Conservation (phyloP, 1,140 invertebrate genomes). For the Neoseiulus cucumeris region DNA sequence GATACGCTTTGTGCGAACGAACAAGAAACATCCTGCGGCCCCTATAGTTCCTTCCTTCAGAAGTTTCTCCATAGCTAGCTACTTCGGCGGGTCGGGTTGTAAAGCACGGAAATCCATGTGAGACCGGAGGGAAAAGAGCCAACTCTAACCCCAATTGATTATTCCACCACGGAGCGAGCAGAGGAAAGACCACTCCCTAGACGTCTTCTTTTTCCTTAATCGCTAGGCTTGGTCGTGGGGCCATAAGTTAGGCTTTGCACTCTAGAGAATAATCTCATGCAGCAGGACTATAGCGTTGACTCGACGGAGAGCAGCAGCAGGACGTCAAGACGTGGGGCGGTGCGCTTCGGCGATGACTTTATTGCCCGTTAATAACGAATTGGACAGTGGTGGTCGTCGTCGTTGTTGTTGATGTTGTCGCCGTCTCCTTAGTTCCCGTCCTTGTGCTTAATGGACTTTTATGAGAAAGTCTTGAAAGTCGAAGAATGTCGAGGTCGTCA, state of each 20-base stretch:
- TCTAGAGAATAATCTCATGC: neutral
- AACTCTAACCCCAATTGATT: slow-evolving; percentile 10
- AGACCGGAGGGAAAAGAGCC: too few relatives aligned
- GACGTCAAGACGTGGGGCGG: neutral
- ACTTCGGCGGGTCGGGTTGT: too few relatives aligned
- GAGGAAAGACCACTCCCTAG: too few relatives aligned
- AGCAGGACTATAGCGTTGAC: neutral
- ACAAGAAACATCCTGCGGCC: too few relatives aligned
- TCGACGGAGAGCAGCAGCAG: neutral
- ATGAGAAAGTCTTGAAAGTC: slow-evolving; percentile 6
- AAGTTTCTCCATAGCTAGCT: too few relatives aligned
- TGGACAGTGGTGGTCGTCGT: too few relatives aligned
- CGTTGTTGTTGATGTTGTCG: too few relatives aligned
- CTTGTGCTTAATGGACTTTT: neutral
- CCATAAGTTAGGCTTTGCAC: slow-evolving; percentile 11
- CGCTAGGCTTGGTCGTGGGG: neutral
- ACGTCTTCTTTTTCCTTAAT: neutral
- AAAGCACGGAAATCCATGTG: too few relatives aligned
- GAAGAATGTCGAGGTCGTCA: too few relatives aligned
- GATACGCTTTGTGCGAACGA: too few relatives aligned
- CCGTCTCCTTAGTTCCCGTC: neutral
- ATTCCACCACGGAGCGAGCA: neutral
- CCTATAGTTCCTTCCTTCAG: too few relatives aligned
- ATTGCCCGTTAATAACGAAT: slow-evolving; percentile 10
- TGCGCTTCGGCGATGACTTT: neutral